A percentile compares a stretch with the other conserved stretches of the same genome.
These are phyloP conservation scores for Schlechtendalia chinensis DNA, from an alignment of 1,140 invertebrate species.

Conservation along the genomic window DNA sequence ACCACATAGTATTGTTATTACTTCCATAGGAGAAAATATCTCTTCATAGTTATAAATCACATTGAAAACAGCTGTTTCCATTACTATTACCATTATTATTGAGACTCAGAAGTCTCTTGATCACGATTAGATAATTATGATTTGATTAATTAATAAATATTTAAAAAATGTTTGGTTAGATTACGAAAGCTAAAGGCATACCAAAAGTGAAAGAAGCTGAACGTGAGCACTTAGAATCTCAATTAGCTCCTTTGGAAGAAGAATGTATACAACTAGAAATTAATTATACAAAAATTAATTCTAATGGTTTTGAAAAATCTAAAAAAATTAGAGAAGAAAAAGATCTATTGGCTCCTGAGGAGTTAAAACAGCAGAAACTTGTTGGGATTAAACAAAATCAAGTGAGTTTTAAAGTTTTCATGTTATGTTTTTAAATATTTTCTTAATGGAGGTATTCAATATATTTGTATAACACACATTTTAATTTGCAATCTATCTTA, in stretches of 20 bases:
- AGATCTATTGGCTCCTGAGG: constrained; percentile 16
- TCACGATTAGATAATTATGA: not conserved
- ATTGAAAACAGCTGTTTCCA: no score
- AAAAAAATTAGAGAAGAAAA: constrained; percentile 42
- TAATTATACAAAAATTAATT: constrained; percentile 46
- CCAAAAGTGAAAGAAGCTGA: constrained; percentile 41
- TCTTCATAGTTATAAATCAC: no score
- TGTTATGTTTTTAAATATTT: no score
- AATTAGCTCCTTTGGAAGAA: not conserved
- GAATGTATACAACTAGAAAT: constrained; percentile 10
- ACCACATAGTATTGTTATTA: no score
- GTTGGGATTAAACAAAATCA: constrained; percentile 35
- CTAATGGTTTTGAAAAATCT: constrained; percentile 45
- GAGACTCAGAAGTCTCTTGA: not conserved
- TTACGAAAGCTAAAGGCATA: constrained; percentile 20
- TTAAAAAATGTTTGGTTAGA: not conserved
- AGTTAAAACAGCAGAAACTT: constrained; percentile 16
- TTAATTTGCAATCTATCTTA: not conserved
- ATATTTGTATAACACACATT: no score
- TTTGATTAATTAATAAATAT: not conserved
- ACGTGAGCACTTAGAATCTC: not conserved
- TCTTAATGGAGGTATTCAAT: no score
- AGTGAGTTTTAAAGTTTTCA: not conserved
- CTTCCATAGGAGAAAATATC: no score
- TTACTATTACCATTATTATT: no score